Percentiles rank a stretch among this genome's conserved stretches.
phyloP scores from a whole-genome alignment of 2,888 invertebrate genomes.

The Pomacea canaliculata region DNA sequence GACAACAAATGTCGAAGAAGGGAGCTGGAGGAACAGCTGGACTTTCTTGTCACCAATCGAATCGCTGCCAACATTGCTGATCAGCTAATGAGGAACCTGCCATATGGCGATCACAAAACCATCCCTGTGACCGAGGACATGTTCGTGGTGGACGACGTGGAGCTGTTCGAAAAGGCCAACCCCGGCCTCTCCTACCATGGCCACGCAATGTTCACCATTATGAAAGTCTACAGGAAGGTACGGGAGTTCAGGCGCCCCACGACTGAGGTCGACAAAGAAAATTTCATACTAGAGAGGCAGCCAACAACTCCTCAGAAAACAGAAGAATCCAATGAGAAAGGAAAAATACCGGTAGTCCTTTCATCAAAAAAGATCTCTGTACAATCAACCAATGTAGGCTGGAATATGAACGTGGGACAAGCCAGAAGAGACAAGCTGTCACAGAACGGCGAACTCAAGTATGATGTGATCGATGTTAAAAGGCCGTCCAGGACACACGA shows the following conservation, averaged over 20 bases:
- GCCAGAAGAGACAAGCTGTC: background rate
- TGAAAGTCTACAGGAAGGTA: conserved; percentile 76
- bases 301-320: too few species aligned
- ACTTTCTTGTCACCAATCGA: background rate
- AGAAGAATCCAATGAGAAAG: too few species aligned
- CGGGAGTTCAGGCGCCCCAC: too few species aligned
- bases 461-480: too few species aligned
- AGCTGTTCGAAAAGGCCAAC: background rate
- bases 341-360: too few species aligned
- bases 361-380: too few species aligned
- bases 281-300: too few species aligned
- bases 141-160: background rate
- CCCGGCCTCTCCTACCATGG: conserved; percentile 7
- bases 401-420: background rate
- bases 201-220: conserved; percentile 72
- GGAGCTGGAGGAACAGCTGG: background rate
- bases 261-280: too few species aligned
- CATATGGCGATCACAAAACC: too few species aligned
- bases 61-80: too few species aligned
- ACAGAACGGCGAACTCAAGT: background rate
- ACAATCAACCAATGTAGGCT: conserved; percentile 63
- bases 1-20: background rate
- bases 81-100: too few species aligned
- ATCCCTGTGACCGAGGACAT: background rate
- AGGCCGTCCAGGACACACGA: too few species aligned